phyloP scores from a whole-genome alignment of 2,113 vertebrate genomes.

The Neogobius melanostomus region DNA sequence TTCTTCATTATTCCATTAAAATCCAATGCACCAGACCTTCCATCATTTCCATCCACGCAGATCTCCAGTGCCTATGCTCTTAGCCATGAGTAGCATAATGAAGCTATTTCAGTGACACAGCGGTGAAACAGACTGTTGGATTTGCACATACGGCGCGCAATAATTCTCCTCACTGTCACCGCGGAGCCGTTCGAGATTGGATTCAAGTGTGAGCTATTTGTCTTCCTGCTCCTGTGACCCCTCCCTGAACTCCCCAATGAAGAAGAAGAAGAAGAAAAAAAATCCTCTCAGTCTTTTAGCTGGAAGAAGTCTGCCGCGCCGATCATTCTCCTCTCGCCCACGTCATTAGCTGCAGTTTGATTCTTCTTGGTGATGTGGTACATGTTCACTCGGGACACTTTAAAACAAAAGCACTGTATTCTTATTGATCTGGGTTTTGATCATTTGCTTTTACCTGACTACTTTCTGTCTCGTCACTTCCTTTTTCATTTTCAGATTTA shows the following conservation, averaged over 20 bases:
- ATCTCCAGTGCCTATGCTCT: neutral
- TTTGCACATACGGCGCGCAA: conserved; percentile 22
- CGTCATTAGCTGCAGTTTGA: conserved; percentile 50
- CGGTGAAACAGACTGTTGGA: conserved; percentile 35
- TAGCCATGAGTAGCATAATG: neutral
- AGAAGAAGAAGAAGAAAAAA: conserved; percentile 17
- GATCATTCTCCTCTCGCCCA: conserved; percentile 48
- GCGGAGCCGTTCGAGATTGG: conserved; percentile 44
- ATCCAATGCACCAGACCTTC: too few species aligned
- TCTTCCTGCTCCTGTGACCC: conserved; percentile 58
- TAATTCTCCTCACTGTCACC: conserved; percentile 32
- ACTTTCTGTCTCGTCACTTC: too few species aligned
- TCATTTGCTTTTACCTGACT: too few species aligned
- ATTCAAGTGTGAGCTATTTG: conserved; percentile 54
- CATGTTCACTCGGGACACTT: neutral
- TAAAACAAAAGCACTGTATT: neutral
- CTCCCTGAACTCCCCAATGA: conserved; percentile 42
- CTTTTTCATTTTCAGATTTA: too few species aligned
- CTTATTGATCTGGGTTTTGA: neutral
- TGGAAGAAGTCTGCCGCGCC: conserved; percentile 16
- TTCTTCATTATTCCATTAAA: neutral
- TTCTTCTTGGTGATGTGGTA: conserved; percentile 53
- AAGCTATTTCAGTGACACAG: conserved; percentile 9
- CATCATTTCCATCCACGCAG: neutral
- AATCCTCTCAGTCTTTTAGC: conserved; percentile 38